phyloP scores from a whole-genome alignment of 2,113 vertebrate species.

The Cyprinodon tularosa region DNA sequence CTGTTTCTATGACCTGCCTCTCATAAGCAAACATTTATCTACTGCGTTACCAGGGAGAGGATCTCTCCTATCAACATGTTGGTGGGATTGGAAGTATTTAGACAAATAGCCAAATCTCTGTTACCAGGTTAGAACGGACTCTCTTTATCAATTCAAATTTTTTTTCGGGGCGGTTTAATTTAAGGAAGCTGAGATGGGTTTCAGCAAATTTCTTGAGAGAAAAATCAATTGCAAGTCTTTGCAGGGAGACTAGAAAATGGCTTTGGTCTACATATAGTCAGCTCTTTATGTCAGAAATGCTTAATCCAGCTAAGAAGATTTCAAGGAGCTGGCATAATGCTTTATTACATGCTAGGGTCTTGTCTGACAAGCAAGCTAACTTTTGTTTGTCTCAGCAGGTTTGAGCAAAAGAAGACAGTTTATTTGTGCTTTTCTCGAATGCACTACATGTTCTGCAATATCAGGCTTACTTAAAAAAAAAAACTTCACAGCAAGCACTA shows the following conservation, averaged over 20 bases:
- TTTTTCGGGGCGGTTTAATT: slow-evolving; percentile 23
- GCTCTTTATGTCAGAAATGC: slow-evolving; percentile 64
- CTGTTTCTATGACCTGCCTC: slow-evolving; percentile 26
- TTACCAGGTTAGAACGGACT: neutral
- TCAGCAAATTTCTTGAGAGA: slow-evolving; percentile 52
- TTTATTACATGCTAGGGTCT: slow-evolving; percentile 63
- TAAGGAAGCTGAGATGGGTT: slow-evolving; percentile 57
- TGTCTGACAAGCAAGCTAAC: slow-evolving; percentile 58
- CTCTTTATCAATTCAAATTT: slow-evolving; percentile 53
- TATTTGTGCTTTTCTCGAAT: slow-evolving; percentile 50
- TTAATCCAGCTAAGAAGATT: slow-evolving; percentile 59
- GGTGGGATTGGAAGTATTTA: neutral
- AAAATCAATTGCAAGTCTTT: slow-evolving; percentile 63
- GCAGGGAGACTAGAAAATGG: slow-evolving; percentile 32
- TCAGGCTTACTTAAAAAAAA: slow-evolving; percentile 50
- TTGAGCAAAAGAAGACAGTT: slow-evolving; percentile 50
- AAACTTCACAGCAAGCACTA: slow-evolving; percentile 12
- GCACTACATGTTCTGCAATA: slow-evolving; percentile 50
- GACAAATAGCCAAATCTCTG: slow-evolving; percentile 22
- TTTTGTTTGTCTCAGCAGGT: slow-evolving; percentile 70
- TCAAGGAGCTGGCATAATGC: slow-evolving; percentile 47
- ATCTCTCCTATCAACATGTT: slow-evolving; percentile 19
- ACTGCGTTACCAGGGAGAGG: slow-evolving; percentile 25
- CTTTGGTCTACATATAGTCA: slow-evolving; percentile 48
- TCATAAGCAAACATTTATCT: slow-evolving; percentile 39